phyloP scores from a whole-genome alignment of 2,888 invertebrate species.

The Spisula solida region DNA sequence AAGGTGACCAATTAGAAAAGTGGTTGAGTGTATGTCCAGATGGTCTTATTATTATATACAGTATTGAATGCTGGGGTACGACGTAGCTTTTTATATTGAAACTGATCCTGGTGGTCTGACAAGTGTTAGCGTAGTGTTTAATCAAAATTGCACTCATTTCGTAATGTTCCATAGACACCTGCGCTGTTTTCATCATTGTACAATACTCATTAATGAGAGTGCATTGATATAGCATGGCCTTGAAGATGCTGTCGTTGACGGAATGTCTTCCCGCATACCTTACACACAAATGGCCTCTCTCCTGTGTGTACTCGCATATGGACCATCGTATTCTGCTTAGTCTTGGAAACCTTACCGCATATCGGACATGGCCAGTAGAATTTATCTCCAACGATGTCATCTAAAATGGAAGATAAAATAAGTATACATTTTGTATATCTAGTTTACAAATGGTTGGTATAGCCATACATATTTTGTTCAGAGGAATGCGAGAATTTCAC shows the following conservation, averaged over 20 bases:
- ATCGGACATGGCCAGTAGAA: slow-evolving; percentile 9
- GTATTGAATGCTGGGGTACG: no score
- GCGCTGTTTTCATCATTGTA: background rate
- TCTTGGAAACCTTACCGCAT: slow-evolving; percentile 28
- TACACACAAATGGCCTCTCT: slow-evolving; percentile 32
- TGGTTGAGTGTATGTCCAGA: no score
- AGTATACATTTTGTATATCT: no score
- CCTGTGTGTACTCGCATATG: slow-evolving; percentile 34
- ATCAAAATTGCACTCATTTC: no score
- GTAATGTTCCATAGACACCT: background rate
- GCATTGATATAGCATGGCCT: slow-evolving; percentile 12
- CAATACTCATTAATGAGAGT: background rate
- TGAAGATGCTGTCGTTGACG: background rate
- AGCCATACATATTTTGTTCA: no score
- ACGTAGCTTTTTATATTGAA: no score
- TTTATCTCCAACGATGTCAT: background rate
- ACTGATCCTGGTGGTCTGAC: background rate
- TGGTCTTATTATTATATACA: no score
- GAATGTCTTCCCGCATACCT: slow-evolving; percentile 4
- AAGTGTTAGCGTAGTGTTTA: no score
- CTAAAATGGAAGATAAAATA: no score
- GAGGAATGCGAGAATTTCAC: no score
- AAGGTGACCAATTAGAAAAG: no score
- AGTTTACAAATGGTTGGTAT: no score
- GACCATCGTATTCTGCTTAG: background rate